Evolutionary conservation across 1,140 invertebrate species (phyloP), one percentile per base, ranked within the genome.

Genomic region (Hyposmocoma kahamanoa): DNA sequence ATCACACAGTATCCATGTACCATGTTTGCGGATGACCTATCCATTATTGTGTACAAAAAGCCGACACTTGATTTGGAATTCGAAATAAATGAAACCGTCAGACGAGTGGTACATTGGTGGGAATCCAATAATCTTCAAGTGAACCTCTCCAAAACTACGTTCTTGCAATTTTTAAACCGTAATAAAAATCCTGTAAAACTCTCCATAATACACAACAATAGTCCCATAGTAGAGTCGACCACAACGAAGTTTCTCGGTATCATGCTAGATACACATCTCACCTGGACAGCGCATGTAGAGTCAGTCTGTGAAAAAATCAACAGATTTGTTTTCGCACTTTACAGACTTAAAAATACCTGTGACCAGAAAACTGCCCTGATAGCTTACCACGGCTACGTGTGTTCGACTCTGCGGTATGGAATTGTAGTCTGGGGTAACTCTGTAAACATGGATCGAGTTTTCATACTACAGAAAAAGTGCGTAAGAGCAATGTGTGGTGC

Each of bases 261-360:
- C 9, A 30, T 8, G n/a, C 3, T 44, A 9, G 42, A 44, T 28
- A 28, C 3, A 26, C 15, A 44, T 30, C 20, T 30, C 9, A 28
- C 22, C 10, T 44, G 42, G 42, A 44, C 28, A 11, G n/a, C 15
- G 11, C 26, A 44, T n/a, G 19, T 44, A 18, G 42, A 28, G 6
- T 19, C 9, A 2, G 30, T 28, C 18, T 44, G 26, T 17, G 13
- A 17, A 30, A 28, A 26, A 24, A 13, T 44, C 2, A 30, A 44
- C 18, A 44, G 24, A 9, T 44, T 44, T 44, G 22, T 44, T 19
- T 44, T 13, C 18, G 32, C 32, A 8, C 15, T 36, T 8, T 15
- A 36, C 11, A 10, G 32, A 10, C 15, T 36, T 6, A 15, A 6
- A 36, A n/a, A 10, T 6, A 36, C 15, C 8, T n/a, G 11, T 17